Evolutionary conservation across 2,888 invertebrate species (phyloP).

Genomic region (Proisotoma minuta): DNA sequence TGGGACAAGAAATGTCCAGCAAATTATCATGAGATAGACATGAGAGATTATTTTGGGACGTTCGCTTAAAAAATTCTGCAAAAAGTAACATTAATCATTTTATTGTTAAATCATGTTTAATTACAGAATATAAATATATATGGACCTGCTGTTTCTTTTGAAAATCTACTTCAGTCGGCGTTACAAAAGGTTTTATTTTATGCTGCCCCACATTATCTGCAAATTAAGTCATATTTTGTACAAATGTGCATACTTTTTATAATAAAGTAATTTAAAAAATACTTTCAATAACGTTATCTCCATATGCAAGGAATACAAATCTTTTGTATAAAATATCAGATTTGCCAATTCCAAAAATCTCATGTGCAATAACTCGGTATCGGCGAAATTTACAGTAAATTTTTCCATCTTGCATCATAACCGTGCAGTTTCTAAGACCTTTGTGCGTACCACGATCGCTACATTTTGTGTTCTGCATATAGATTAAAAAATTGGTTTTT

Average conservation of each 20-base stretch:
- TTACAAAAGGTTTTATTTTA: background rate
- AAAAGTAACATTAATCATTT: background rate
- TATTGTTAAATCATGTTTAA: too few relatives aligned
- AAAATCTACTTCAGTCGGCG: background rate
- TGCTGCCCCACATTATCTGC: background rate
- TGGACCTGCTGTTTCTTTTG: background rate
- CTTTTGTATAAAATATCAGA: background rate
- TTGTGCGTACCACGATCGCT: too few relatives aligned
- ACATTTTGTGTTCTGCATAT: too few relatives aligned
- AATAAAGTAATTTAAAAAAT: background rate
- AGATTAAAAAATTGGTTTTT: too few relatives aligned
- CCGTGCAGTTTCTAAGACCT: background rate
- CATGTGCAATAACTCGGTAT: background rate
- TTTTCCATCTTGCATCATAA: background rate
- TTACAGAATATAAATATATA: too few relatives aligned
- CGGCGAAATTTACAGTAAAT: background rate
- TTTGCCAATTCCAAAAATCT: background rate
- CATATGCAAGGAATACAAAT: background rate
- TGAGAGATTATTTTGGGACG: background rate
- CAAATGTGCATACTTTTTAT: background rate
- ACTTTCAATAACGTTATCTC: background rate
- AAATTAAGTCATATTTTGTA: background rate
- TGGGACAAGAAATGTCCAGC: background rate
- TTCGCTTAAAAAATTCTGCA: background rate
- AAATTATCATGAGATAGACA: background rate